Conservation (phyloP, 2,888 invertebrate species). For the Cecidostiba fungosa region DNA sequence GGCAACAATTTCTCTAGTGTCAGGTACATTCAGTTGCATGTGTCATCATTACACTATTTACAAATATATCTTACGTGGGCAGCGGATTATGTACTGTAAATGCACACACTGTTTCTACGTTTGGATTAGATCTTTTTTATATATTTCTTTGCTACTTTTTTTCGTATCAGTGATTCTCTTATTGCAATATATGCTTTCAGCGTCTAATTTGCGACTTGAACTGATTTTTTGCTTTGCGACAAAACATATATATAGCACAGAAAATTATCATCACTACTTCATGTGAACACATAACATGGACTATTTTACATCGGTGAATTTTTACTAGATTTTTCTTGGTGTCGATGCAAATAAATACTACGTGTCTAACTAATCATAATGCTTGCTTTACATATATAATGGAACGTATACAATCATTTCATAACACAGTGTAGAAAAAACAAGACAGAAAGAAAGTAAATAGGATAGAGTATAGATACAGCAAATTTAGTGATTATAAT, state of each 20-base stretch:
- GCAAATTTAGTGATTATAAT: conserved; percentile 60
- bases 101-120: conserved; percentile 53
- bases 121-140: conserved; percentile 39
- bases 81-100: conserved; percentile 45
- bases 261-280: conserved; percentile 39
- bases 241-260: conserved; percentile 26
- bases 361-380: conserved; percentile 36
- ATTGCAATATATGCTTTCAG: conserved; percentile 16
- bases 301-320: conserved; percentile 42
- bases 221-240: conserved; percentile 2
- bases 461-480: conserved; percentile 31
- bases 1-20: conserved; percentile 38
- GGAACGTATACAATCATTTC: conserved; percentile 22
- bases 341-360: conserved; percentile 54
- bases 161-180: conserved; percentile 28
- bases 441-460: conserved; percentile 20
- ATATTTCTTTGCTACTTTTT: not conserved
- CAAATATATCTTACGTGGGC: conserved; percentile 54
- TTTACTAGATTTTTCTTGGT: conserved; percentile 52
- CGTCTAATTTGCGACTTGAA: conserved; percentile 20
- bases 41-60: conserved; percentile 54
- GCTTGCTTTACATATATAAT: conserved; percentile 21
- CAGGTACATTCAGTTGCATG: conserved; percentile 57
- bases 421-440: conserved; percentile 26
- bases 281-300: conserved; percentile 36